Conservation (phyloP, 2,888 invertebrate genomes). For the Amphipoea oculea region DNA sequence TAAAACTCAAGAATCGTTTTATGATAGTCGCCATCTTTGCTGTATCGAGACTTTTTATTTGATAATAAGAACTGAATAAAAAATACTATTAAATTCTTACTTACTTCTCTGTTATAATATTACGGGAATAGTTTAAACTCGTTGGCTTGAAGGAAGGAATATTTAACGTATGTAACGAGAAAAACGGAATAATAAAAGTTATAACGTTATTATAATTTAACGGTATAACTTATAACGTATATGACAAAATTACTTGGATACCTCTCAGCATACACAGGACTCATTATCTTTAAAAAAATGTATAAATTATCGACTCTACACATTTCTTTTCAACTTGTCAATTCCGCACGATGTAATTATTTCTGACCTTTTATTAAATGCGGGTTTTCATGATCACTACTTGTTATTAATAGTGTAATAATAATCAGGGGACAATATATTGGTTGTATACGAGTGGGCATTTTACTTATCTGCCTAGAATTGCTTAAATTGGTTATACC, state of each 20-base stretch:
- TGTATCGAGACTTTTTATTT: slow-evolving; percentile 23
- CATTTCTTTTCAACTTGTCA: slow-evolving; percentile 54
- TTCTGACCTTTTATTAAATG: slow-evolving; percentile 61
- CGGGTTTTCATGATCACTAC: slow-evolving; percentile 48
- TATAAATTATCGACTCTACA: slow-evolving; percentile 48
- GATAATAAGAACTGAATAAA: slow-evolving; percentile 20
- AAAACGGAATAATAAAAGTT: not conserved
- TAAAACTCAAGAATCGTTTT: slow-evolving; percentile 45
- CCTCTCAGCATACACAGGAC: slow-evolving; percentile 1
- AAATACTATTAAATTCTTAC: not conserved
- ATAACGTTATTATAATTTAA: slow-evolving; percentile 21
- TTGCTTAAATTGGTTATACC: slow-evolving; percentile 26
- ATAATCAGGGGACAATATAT: slow-evolving; percentile 49
- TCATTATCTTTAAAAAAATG: slow-evolving; percentile 33
- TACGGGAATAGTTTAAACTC: not conserved
- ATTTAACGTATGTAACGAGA: not conserved
- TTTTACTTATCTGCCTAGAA: slow-evolving; percentile 15
- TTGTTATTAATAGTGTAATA: slow-evolving; percentile 59
- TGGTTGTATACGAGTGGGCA: not conserved
- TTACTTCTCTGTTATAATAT: not conserved
- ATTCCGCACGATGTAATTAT: slow-evolving; percentile 54
- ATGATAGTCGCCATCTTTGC: slow-evolving; percentile 23
- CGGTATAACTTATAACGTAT: slow-evolving; percentile 1
- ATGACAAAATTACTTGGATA: slow-evolving; percentile 30
- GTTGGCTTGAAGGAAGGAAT: not conserved